Evolutionary conservation across 2,797 vertebrate genomes (phyloP), one percentile per base, ranked within the genome.

Genomic region (Eidolon dupreanum): DNA sequence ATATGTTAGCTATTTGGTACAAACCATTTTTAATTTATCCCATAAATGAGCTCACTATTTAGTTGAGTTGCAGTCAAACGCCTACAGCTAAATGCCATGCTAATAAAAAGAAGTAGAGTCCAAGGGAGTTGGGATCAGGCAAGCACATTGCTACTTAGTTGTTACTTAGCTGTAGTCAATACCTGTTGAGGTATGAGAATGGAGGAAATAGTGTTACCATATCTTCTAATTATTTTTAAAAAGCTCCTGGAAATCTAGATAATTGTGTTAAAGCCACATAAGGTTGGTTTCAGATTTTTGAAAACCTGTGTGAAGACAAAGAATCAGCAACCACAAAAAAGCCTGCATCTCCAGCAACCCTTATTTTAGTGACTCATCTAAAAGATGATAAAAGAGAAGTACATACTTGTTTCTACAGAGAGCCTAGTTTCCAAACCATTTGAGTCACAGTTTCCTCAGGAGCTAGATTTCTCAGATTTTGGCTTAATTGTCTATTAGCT

Each of bases 371-470:
- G 49, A 77, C 13, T 81, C 81, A 81, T 71, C 17, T 36, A 63
- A 87, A 92, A 90, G 61, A 20, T 65, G 20, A 90, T 75, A 74
- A 90, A 93, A 51, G 8, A 89, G n/a, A 93, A 73, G 9, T 71
- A 65, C 57, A 20, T 70, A 24, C 16, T 73, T 78, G 55, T 82
- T 89, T 83, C 59, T 90, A 13, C 65, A 38, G 12, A 41, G 5
- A 77, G 59, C 26, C 36, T 95, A 5, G 15, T 95, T 95, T 79
- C 85, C 43, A 95, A 95, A 51, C 38, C 28, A 49, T 75, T 88
- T 63, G 81, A 70, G 5, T 66, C 65, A 87, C 24, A 41, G 31
- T 87, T 73, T 75, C 26, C 71, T 92, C 51, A 53, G 71, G 31
- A 84, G 24, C n/a, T 73, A 26, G 46, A 24, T 51, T 65, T 92